Base-by-base conservation (phyloP, 1,140 invertebrate species). In the Wasmannia auropunctata region DNA sequence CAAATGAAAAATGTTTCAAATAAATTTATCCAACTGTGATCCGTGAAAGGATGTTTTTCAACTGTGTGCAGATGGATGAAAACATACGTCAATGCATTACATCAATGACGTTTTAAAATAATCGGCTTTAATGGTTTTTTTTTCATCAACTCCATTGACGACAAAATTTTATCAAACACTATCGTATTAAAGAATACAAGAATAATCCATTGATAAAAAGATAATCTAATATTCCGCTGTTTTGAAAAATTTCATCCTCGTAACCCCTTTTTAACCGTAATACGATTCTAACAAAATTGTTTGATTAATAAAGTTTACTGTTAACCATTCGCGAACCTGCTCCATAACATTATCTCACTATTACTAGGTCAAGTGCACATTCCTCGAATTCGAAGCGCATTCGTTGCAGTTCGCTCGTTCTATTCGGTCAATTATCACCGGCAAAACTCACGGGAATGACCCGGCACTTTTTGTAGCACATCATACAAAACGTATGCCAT, bases 401-500 rank as follows among this genome's bases (percentile, higher is more conserved):
- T 69, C 65, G 51, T 72, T 81, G 51, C 28, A 79, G 28, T 37
- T 51, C 40, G 8, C 28, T 69, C 49, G 7, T 54, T 40, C 79
- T 58, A 46, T 31, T 83, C 67, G 51, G n/a, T 74, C 79, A 74
- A 74, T 60, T 72, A 83, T 83, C 28, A 72, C 14, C 51, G 79
- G 72, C 65, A 43, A 72, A 67, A 31, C 62, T 80, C 31, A 19
- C 67, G 67, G 25, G 67, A 83, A 83, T 74, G 79, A 83, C 28
- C 69, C 28, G 34, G 51, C 67, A 46, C 28, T 74, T 72, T 83
- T 83, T 74, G 19, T 58, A 69, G 16, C 49, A 72, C 51, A 31
- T 81, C 37, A 72, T 60, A 80, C 22, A 74, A 83, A n/a, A 60
- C 67, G 79, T 83, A 83, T 83, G 54, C 79, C 79, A 83, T 83